These are phyloP conservation scores for Macrotrachela quadricornifera DNA, from an alignment of 1,140 invertebrate species.

Conservation along the genomic window DNA sequence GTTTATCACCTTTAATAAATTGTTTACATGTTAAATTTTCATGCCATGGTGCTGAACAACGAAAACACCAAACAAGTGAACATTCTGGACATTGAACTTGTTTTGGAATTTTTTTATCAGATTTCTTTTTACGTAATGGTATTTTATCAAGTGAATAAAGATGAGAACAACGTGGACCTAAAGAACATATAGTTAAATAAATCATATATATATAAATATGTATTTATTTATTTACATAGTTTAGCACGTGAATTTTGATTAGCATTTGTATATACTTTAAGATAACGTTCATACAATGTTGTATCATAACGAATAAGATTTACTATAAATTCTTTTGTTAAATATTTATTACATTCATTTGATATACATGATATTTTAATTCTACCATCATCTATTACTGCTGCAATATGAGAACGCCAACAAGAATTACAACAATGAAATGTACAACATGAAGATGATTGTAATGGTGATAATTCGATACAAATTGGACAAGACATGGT, in stretches of 20 bases:
- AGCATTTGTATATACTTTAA: constrained; percentile 22
- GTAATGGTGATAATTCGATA: too few species aligned
- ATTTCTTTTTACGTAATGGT: constrained; percentile 11
- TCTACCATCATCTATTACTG: too few species aligned
- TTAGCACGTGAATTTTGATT: constrained; percentile 25
- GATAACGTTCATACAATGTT: neutral
- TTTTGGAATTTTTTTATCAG: constrained; percentile 13
- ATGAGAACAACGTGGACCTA: constrained; percentile 21
- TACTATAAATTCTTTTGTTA: too few species aligned
- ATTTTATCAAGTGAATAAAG: constrained; percentile 11
- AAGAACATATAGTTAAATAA: too few species aligned
- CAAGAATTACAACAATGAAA: too few species aligned
- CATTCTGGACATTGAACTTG: constrained; percentile 20
- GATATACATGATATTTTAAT: too few species aligned
- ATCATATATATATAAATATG: too few species aligned
- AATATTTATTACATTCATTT: too few species aligned
- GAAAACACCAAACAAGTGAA: constrained; percentile 29
- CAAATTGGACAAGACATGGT: too few species aligned
- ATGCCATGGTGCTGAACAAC: constrained; percentile 31
- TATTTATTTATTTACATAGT: constrained; percentile 16
- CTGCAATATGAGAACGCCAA: too few species aligned
- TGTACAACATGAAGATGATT: too few species aligned
- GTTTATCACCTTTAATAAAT: constrained; percentile 25
- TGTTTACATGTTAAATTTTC: constrained; percentile 26
- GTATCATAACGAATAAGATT: too few species aligned